These are phyloP conservation scores for Corythucha ciliata DNA, from an alignment of 2,888 invertebrate species.

Conservation along the genomic window DNA sequence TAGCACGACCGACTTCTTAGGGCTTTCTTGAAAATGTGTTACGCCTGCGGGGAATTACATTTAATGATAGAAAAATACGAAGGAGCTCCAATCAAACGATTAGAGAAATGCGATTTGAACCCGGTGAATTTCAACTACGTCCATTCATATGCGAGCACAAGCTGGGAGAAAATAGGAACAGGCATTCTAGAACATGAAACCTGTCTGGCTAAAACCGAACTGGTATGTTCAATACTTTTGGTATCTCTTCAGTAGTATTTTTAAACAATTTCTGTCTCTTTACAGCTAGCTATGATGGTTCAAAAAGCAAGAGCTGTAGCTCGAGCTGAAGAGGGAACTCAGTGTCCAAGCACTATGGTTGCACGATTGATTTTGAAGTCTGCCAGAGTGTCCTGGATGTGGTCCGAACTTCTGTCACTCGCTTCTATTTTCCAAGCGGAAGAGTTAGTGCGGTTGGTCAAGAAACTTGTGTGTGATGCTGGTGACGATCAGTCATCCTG, in stretches of 20 bases:
- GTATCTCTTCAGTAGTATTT: background rate
- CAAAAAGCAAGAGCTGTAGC: constrained; percentile 30
- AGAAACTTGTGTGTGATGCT: constrained; percentile 17
- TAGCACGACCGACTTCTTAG: constrained; percentile 26
- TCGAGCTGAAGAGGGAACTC: constrained; percentile 26
- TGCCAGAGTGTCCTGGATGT: constrained; percentile 27
- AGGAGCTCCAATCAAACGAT: constrained; percentile 19
- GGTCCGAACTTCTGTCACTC: constrained; percentile 21
- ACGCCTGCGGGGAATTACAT: constrained; percentile 23
- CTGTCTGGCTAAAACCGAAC: constrained; percentile 21
- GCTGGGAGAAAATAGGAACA: constrained; percentile 22
- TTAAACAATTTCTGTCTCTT: background rate
- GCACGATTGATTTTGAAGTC: constrained; percentile 24
- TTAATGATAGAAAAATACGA: constrained; percentile 27
- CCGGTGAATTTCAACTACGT: constrained; percentile 28
- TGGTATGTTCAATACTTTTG: background rate
- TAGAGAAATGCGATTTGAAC: constrained; percentile 18
- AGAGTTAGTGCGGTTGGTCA: constrained; percentile 26
- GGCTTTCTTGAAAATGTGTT: constrained; percentile 22
- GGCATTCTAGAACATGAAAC: constrained; percentile 16
- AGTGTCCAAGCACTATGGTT: constrained; percentile 25
- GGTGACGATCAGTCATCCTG: constrained; percentile 21
- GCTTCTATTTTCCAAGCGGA: constrained; percentile 26
- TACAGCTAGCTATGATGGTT: constrained; percentile 28
- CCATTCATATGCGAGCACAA: constrained; percentile 22